Base-by-base conservation (phyloP, 1,140 invertebrate species). In the Platyscapa corneri region DNA sequence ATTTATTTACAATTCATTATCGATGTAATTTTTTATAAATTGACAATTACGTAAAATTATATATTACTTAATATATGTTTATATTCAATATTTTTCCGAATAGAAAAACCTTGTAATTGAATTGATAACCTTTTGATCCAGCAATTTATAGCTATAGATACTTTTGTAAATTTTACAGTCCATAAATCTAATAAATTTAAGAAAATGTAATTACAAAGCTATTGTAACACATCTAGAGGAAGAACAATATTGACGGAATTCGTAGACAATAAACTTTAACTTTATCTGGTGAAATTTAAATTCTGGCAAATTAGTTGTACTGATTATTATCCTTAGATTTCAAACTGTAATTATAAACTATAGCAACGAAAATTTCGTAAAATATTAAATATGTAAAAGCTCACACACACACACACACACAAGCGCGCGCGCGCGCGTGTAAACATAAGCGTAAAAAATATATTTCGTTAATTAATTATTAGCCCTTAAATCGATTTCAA, bases 151-250 rank as follows among this genome's bases (percentile, higher is more conserved):
- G 42, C 23, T 0, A 5, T 8, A 70, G 34, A 37, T 18, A 72
- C 46, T 65, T 53, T 20, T 27, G 18, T 49, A 16, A 49, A 70
- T 37, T 32, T 82, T 53, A 82, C 14, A 20, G 30, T 56, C 20
- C 39, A 70, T 82, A 70, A 72, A 72, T 82, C 42, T 53, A 23
- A n/a, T 7, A 8, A 14, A 82, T 82, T 82, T 18, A 23, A 78
- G 76, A 78, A 39, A 60, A 8, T 2, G 14, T 1, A 70, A 60
- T 60, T 10, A 60, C 27, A 60, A 60, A 60, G 23, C 20, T 27
- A 60, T 10, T 27, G 5, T 27, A 23, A 23, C 10, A 10, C 3
- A 60, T 60, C 56, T 27, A 23, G 2, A 60, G 56, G 18, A 16
- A 53, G 49, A 53, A 2, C 49, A 60, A 60, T 60, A 60, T 23